Evolutionary conservation across 2,888 invertebrate genomes (phyloP), one percentile per base, ranked within the genome.

Genomic region (Chorisops tibialis): DNA sequence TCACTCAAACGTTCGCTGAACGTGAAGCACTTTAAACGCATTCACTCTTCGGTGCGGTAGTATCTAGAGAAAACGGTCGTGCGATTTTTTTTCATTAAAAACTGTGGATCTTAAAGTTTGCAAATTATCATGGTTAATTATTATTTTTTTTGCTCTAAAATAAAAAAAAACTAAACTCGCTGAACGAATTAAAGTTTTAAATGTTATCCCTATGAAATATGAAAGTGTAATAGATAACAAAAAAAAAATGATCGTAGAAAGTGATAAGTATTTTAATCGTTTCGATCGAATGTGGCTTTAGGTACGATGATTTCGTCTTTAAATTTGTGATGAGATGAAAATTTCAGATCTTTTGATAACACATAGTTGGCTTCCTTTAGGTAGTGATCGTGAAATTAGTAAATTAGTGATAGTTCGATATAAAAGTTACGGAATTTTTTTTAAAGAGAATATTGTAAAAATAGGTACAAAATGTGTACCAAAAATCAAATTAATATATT

Each of bases 401-500:
- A n/a, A n/a, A n/a, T n/a, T n/a, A n/a, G n/a, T 47, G 47, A 47
- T 14, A 9, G 16, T 48, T 6, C 48, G 48, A 12, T 7, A 24
- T 11, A 14, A 14, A 12, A 24, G 22, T 22, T 12, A 14, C 14
- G 6, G 12, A 24, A 11, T 48, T 24, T 18, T n/a, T n/a, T n/a
- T n/a, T n/a, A n/a, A n/a, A n/a, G n/a, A 30, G 9, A 30, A 30
- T 30, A 12, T 41, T 41, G n/a, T 41, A 24, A 24, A 22, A 49
- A 49, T 12, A 24, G 12, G 24, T 2, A 14, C 30, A 73, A 69
- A 69, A 83, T 87, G 86, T 87, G 87, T 79, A 84, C 84, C 75
- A 87, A 85, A 80, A 87, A 86, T 71, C 87, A 87, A 75, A 83
- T 87, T 72, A 81, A 81, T 69, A 85, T 86, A 72, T 81, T 87